These are phyloP conservation scores for Pogonomyrmex californicus DNA, from an alignment of 1,140 invertebrate genomes.

Conservation along the genomic window DNA sequence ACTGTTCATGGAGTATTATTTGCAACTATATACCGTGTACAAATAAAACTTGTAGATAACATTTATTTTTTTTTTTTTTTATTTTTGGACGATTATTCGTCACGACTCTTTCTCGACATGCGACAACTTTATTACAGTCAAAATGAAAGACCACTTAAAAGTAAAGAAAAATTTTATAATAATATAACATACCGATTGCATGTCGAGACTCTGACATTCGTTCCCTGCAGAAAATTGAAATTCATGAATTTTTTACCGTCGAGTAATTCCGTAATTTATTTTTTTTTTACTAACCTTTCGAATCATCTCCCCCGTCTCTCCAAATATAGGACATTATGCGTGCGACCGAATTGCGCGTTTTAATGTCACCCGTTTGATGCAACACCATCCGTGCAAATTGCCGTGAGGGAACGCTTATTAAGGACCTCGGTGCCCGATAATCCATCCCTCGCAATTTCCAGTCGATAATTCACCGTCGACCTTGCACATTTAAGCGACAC, in stretches of 20 bases:
- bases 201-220: neutral
- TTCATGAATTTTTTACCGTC: neutral
- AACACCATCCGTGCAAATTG: constrained; percentile 59
- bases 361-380: constrained; percentile 44
- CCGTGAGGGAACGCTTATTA: constrained; percentile 67
- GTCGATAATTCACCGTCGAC: constrained; percentile 63
- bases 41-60: neutral
- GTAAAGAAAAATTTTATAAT: neutral
- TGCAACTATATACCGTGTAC: neutral
- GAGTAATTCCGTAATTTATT: neutral
- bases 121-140: neutral
- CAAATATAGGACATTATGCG: neutral
- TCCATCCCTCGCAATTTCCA: constrained; percentile 63
- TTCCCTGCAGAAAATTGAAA: neutral
- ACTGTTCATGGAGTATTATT: neutral
- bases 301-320: neutral
- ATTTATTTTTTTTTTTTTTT: neutral
- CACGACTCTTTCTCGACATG: neutral
- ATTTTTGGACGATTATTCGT: neutral
- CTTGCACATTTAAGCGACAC: constrained; percentile 58
- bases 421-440: constrained; percentile 61
- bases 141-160: neutral
- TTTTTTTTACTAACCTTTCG: neutral
- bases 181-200: neutral
- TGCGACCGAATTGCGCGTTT: constrained; percentile 44